Evolutionary conservation across 2,888 invertebrate genomes (phyloP).

Genomic region (Scaptomyza flava): DNA sequence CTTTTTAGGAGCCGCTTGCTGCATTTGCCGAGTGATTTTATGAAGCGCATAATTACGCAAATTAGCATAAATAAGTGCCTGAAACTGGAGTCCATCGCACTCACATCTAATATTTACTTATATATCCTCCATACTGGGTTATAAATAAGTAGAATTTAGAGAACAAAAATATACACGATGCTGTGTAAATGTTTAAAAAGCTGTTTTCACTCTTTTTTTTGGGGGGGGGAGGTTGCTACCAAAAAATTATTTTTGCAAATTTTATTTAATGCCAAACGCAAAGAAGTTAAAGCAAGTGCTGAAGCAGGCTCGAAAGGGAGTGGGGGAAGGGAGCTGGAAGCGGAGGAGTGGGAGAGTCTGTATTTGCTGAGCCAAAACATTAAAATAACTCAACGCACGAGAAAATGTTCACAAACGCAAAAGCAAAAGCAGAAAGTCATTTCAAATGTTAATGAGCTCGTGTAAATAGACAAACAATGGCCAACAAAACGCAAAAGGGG

Average conservation of each 20-base stretch:
- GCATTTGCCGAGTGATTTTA: slow-evolving; percentile 73
- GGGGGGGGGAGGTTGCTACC: slow-evolving; percentile 39
- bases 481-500: slow-evolving; percentile 28
- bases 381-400: slow-evolving; percentile 66
- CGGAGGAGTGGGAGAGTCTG: not conserved
- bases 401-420: slow-evolving; percentile 44
- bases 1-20: slow-evolving; percentile 39
- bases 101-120: slow-evolving; percentile 26
- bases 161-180: slow-evolving; percentile 2
- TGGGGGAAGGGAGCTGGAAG: not conserved
- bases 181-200: slow-evolving; percentile 59
- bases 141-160: not conserved
- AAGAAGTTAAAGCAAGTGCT: slow-evolving; percentile 63
- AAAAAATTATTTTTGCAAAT: slow-evolving; percentile 77
- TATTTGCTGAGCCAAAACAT: slow-evolving; percentile 68
- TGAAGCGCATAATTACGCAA: slow-evolving; percentile 79
- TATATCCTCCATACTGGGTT: slow-evolving; percentile 23
- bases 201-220: slow-evolving; percentile 25
- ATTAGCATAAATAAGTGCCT: slow-evolving; percentile 77
- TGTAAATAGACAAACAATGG: slow-evolving; percentile 80
- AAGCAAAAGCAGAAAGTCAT: slow-evolving; percentile 69
- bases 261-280: slow-evolving; percentile 70
- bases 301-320: slow-evolving; percentile 16
- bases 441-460: slow-evolving; percentile 80
- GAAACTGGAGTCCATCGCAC: slow-evolving; percentile 48